These are phyloP conservation scores for Euleptes europaea DNA, from an alignment of 2,113 vertebrate species.

Conservation along the genomic window DNA sequence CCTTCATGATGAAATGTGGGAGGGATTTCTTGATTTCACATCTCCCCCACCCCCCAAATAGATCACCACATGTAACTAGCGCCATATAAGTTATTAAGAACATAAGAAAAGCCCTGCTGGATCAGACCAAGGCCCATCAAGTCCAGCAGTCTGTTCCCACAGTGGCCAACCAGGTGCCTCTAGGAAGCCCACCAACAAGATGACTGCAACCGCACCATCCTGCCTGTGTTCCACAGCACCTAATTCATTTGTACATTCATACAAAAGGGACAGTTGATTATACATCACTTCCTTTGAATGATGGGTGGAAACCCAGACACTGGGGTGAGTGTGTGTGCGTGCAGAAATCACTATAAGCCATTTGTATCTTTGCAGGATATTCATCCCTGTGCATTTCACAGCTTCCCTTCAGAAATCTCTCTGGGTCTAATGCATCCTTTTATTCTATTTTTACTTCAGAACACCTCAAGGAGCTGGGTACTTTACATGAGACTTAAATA, in stretches of 20 bases:
- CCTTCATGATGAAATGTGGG: background rate
- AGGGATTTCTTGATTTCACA: background rate
- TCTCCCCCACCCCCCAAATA: background rate
- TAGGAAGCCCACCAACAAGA: no score
- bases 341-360: no score
- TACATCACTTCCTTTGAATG: background rate
- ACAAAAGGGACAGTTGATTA: background rate
- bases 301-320: background rate
- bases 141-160: no score
- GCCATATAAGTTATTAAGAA: background rate
- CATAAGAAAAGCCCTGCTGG: no score
- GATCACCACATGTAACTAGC: background rate
- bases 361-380: background rate
- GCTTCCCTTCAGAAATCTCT: background rate
- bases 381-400: no score
- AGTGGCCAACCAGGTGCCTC: no score
- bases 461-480: background rate
- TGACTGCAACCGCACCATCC: no score
- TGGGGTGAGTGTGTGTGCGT: accelerated
- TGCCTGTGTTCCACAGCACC: no score
- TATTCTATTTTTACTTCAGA: background rate
- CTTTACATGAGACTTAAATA: background rate
- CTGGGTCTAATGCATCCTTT: background rate
- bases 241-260: background rate
- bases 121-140: no score